Evolutionary conservation across 2,888 invertebrate genomes (phyloP).

Genomic region (Luperina testacea): DNA sequence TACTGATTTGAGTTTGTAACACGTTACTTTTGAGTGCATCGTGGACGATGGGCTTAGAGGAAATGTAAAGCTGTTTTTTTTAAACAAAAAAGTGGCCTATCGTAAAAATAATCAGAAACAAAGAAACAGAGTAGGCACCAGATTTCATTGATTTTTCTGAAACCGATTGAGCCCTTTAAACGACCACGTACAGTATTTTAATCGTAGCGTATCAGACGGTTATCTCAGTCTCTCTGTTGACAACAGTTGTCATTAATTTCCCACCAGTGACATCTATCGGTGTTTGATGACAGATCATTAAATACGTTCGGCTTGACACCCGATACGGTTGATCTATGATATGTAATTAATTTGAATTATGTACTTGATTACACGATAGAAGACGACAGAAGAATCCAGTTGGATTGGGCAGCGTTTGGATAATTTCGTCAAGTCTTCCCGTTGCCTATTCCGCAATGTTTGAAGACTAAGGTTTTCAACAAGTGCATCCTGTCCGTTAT

Average conservation of each 20-base stretch:
- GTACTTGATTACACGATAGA: not conserved
- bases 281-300: slow-evolving; percentile 37
- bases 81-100: too few species aligned
- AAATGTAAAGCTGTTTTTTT: not conserved
- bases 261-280: slow-evolving; percentile 13
- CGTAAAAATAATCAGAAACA: too few species aligned
- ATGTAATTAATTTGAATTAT: slow-evolving; percentile 11
- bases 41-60: not conserved
- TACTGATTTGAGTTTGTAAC: not conserved
- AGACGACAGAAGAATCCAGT: not conserved
- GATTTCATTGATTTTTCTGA: not conserved
- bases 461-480: not conserved
- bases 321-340: slow-evolving; percentile 16
- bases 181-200: not conserved
- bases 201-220: not conserved
- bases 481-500: not conserved
- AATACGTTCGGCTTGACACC: slow-evolving; percentile 2
- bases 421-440: not conserved
- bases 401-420: not conserved
- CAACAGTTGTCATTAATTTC: slow-evolving; percentile 13
- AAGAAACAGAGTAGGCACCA: not conserved
- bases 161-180: not conserved
- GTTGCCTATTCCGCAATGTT: not conserved
- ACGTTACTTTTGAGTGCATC: not conserved
- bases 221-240: not conserved